Evolutionary conservation across 2,888 invertebrate species (phyloP).

Genomic region (Acronicta alni): DNA sequence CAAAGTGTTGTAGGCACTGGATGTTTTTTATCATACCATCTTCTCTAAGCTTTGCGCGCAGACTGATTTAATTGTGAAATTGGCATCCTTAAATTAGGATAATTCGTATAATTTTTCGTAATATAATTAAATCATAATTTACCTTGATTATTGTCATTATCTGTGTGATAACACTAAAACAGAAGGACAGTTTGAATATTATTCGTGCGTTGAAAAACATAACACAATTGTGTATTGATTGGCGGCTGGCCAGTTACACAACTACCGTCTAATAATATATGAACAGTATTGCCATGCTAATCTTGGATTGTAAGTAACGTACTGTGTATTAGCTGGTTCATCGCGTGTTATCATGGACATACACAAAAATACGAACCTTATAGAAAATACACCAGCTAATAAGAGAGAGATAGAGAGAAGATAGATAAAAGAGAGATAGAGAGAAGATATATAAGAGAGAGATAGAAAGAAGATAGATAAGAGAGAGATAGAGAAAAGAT

Average conservation of each 20-base stretch:
- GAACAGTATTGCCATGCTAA: constrained; percentile 49
- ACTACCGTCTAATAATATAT: constrained; percentile 51
- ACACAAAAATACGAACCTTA: not conserved
- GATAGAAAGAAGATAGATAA: no score
- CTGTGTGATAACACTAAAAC: constrained; percentile 10
- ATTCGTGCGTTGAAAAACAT: constrained; percentile 41
- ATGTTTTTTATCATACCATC: no score
- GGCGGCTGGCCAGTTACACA: constrained; percentile 47
- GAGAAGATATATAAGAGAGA: no score
- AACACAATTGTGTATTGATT: constrained; percentile 57
- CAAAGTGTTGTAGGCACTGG: no score
- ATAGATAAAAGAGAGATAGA: no score
- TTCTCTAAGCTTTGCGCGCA: no score
- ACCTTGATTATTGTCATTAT: constrained; percentile 2
- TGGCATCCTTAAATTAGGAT: not conserved
- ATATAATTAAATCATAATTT: constrained; percentile 4
- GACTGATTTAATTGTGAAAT: not conserved
- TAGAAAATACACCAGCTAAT: no score
- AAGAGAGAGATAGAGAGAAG: no score
- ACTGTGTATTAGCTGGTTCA: constrained; percentile 15
- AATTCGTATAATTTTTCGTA: not conserved
- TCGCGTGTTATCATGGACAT: not conserved
- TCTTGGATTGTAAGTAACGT: constrained; percentile 51
- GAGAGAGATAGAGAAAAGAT: no score
- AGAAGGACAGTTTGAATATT: constrained; percentile 29